Percentiles rank a stretch among this genome's conserved stretches.
Conservation (phyloP, 2,888 invertebrate genomes). For the Hyalella azteca region DNA sequence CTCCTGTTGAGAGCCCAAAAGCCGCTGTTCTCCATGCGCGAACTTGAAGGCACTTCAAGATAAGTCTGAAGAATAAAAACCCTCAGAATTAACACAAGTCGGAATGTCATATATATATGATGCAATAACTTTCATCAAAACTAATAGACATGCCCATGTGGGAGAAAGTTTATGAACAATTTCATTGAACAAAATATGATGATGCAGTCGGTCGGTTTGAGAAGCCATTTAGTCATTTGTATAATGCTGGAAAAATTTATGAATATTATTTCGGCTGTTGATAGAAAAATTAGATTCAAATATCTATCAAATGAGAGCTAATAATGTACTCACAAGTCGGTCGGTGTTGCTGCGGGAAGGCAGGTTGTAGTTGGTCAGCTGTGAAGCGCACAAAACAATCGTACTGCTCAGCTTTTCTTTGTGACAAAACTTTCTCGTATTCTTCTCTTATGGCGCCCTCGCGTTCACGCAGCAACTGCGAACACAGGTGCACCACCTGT, state of each 20-base stretch:
- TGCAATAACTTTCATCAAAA: no score
- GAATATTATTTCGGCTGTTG: no score
- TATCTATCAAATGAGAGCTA: neutral
- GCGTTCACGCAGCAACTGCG: slow-evolving; percentile 93
- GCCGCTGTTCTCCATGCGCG: neutral
- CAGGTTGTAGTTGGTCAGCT: slow-evolving; percentile 91
- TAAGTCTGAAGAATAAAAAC: neutral
- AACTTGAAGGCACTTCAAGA: slow-evolving; percentile 20
- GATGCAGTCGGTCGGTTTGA: no score
- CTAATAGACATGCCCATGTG: no score
- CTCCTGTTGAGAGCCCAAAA: no score
- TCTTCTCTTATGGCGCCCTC: slow-evolving; percentile 92
- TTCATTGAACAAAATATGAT: no score
- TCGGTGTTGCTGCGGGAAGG: slow-evolving; percentile 65
- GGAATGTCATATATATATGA: no score
- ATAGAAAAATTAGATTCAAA: neutral
- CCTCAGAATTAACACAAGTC: no score
- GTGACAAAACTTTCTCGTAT: slow-evolving; percentile 90
- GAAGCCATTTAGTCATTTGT: no score
- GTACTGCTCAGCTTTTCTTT: slow-evolving; percentile 96
- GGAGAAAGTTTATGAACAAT: no score
- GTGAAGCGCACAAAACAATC: slow-evolving; percentile 99
- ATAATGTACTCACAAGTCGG: slow-evolving; percentile 61
- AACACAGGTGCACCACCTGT: slow-evolving; percentile 95
- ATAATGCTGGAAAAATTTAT: no score